A percentile compares a stretch with the other conserved stretches of the same genome.
phyloP scores from a whole-genome alignment of 1,140 invertebrate species.

The Neodiprion lecontei region DNA sequence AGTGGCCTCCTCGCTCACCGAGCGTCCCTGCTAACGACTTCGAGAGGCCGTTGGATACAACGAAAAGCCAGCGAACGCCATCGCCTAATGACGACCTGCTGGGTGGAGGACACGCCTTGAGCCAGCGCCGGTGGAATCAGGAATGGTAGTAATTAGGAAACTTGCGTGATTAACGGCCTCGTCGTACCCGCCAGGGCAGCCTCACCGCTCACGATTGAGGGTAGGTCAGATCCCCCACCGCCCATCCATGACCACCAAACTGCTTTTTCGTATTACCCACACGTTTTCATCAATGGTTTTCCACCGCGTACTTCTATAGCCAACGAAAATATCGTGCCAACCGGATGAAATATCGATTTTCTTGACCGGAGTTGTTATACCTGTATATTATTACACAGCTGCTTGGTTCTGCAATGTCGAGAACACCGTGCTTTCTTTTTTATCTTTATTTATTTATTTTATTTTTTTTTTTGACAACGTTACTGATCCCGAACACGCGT shows the following conservation, averaged over 20 bases:
- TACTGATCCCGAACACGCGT: too few relatives aligned
- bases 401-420: too few relatives aligned
- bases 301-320: too few relatives aligned
- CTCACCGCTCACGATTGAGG: background rate
- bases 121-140: slow-evolving; percentile 15
- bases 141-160: slow-evolving; percentile 39
- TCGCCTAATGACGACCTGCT: slow-evolving; percentile 1
- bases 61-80: slow-evolving; percentile 4
- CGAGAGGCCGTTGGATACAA: slow-evolving; percentile 2
- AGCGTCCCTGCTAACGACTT: background rate
- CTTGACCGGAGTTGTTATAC: too few relatives aligned
- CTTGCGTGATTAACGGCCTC: slow-evolving; percentile 35
- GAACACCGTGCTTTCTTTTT: too few relatives aligned
- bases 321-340: too few relatives aligned
- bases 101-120: slow-evolving; percentile 6
- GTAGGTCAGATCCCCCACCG: background rate
- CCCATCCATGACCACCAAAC: background rate
- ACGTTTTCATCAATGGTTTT: background rate
- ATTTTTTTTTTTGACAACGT: too few relatives aligned
- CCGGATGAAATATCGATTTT: too few relatives aligned
- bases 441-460: too few relatives aligned
- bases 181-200: slow-evolving; percentile 21
- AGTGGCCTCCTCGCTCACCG: background rate
- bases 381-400: too few relatives aligned
- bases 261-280: background rate